Base-by-base conservation (phyloP, 2,888 invertebrate genomes). In the Caenorhabditis plicata region DNA sequence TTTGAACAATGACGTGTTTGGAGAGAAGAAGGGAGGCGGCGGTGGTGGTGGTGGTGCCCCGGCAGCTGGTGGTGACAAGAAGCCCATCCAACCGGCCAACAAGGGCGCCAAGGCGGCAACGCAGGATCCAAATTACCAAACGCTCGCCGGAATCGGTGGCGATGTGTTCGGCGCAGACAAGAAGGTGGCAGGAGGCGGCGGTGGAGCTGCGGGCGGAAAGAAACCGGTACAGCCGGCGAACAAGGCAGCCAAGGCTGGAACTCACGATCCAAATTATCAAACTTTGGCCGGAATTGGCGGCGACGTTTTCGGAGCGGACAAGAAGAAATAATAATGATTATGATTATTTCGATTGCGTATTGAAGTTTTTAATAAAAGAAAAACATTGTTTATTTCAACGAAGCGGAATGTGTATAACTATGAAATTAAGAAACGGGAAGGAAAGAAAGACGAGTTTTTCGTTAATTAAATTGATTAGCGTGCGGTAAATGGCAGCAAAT, bases 251-350 rank as follows among this genome's bases (percentile, higher is more conserved):
- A 53, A 48, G 31, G 58, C 58, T 8, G 58, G 35, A 9, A 60
- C 58, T 15, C 26, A 31, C 48, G 58, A 60, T 49, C 58, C 58
- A 5, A 60, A 60, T 27, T 60, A 60, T 53, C 58, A 60, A 38
- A 60, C 58, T 1, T 33, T 60, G 48, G 58, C 58, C 7, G 58
- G 44, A 22, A 43, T 60, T 33, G 58, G 58, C 11, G 58, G 58
- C 19, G 58, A 60, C 13, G 51, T 51, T 8, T 58, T 58, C 31
- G 57, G 57, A 33, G 51, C 46, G 9, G 52, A 57, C 19, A 57
- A 51, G 33, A 57, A 57, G 42, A 42, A 42, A 13, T 31, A 31
- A 13, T 42, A 20, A 9, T 29, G 29, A 29, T n/a, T n/a, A n/a
- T n/a, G n/a, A n/a, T n/a, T n/a, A n/a, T n/a, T n/a, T n/a, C n/a